Base-by-base conservation (phyloP, 2,888 invertebrate genomes). In the Hypena proboscidalis region DNA sequence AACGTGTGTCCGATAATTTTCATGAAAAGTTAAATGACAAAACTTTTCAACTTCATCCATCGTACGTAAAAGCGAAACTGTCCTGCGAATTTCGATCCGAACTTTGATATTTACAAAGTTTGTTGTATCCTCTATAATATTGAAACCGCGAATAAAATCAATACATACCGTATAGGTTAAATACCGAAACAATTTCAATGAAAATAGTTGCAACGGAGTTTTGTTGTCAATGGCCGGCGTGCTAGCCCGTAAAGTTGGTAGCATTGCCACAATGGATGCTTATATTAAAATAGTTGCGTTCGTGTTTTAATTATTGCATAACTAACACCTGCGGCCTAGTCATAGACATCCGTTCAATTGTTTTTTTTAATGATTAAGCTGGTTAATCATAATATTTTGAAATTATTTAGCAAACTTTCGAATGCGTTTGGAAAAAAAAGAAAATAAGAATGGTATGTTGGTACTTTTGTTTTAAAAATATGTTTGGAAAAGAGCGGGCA, bases 131-230 rank as follows among this genome's bases (percentile, higher is more conserved):
- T 35, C 21, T 41, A 27, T 30, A 32, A 55, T 49, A 49, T 44
- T 37, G 30, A 56, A 41, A 49, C 53, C 51, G 26, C 52, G 47
- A 67, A 70, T 59, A 64, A 63, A 63, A 68, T 61, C 67, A 53
- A 67, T 69, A 67, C n/a, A n/a, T n/a, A 29, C 35, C 57, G 47
- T 56, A 52, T 61, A 62, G 56, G 53, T 61, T 60, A 68, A 80
- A 80, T 74, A 74, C 67, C 73, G 64, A 71, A 82, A 80, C 83
- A 77, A 80, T 83, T 85, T 77, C 67, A 80, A 86, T 86, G 78
- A 78, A 71, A 79, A 84, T 85, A 83, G 80, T 85, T 85, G 15
- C 35, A 27, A 57, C 41, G 55, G 52, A 63, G 64, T 70, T 68
- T 61, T 63, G 70, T 72, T 74, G 77, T 74, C 80, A 69, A 64